Conservation (phyloP, 2,888 invertebrate genomes). For the Meandrusa payeni region DNA sequence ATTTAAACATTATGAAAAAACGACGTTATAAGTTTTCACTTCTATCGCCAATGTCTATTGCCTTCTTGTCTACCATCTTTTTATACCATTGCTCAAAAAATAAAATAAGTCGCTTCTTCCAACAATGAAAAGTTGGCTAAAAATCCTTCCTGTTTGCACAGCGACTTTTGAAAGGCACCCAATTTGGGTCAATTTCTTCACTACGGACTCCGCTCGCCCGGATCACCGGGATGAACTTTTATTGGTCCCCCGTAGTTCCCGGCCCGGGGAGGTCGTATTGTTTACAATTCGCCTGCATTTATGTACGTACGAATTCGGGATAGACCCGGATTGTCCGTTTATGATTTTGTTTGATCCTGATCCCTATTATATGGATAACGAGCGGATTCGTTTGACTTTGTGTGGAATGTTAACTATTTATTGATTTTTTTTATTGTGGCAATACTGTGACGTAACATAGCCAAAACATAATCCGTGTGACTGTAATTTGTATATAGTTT, state of each 20-base stretch:
- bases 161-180: slow-evolving; percentile 31
- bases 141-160: slow-evolving; percentile 17
- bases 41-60: too few species aligned
- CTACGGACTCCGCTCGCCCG: slow-evolving; percentile 28
- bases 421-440: too few species aligned
- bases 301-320: slow-evolving; percentile 5
- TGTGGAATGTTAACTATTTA: too few species aligned
- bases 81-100: too few species aligned
- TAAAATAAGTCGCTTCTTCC: slow-evolving; percentile 7
- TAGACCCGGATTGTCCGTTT: slow-evolving; percentile 1
- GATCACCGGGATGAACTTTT: slow-evolving; percentile 37
- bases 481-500: too few species aligned
- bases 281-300: slow-evolving; percentile 13
- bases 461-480: too few species aligned
- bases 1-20: too few species aligned
- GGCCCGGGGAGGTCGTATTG: slow-evolving; percentile 8
- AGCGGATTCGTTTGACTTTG: too few species aligned
- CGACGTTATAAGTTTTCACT: too few species aligned
- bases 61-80: too few species aligned
- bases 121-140: slow-evolving; percentile 1
- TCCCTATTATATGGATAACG: too few species aligned
- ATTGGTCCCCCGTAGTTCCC: slow-evolving; percentile 26
- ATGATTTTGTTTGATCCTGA: slow-evolving; percentile 7
- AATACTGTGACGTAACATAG: too few species aligned
- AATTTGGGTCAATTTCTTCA: slow-evolving; percentile 35